These are phyloP conservation scores for Agrotis ipsilon DNA, from an alignment of 2,888 invertebrate species.

Conservation along the genomic window DNA sequence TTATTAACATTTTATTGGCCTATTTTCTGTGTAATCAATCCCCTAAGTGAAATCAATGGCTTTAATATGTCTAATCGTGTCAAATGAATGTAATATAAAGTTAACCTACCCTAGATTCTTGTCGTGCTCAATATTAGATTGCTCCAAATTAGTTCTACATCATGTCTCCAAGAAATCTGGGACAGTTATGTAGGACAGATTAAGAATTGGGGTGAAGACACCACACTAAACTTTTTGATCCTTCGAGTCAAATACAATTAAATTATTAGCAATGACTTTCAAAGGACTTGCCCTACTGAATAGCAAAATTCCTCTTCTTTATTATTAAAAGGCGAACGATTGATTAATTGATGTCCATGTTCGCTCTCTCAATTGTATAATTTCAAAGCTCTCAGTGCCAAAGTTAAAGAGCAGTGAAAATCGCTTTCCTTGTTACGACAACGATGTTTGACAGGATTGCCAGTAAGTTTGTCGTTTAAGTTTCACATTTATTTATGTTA, in stretches of 20 bases:
- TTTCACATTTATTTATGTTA: too few relatives aligned
- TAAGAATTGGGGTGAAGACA: conserved; percentile 2
- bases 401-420: background rate
- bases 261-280: background rate
- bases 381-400: background rate
- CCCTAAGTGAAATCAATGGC: background rate
- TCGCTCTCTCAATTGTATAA: background rate
- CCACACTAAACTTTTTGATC: background rate
- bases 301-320: background rate
- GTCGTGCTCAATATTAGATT: conserved; percentile 16
- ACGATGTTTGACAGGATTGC: background rate
- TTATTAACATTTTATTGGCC: too few relatives aligned
- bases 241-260: background rate
- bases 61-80: background rate
- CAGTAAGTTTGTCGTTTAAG: background rate
- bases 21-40: too few relatives aligned
- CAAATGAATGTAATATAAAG: background rate
- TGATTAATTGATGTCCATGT: background rate
- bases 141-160: conserved; percentile 13
- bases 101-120: background rate
- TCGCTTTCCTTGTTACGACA: background rate
- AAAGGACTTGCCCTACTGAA: background rate
- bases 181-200: background rate
- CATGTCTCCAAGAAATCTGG: background rate
- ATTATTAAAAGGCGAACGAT: background rate